Evolutionary conservation across 2,113 vertebrate genomes (phyloP), one percentile per base, ranked within the genome.

Genomic region (Rhinichthys klamathensis): DNA sequence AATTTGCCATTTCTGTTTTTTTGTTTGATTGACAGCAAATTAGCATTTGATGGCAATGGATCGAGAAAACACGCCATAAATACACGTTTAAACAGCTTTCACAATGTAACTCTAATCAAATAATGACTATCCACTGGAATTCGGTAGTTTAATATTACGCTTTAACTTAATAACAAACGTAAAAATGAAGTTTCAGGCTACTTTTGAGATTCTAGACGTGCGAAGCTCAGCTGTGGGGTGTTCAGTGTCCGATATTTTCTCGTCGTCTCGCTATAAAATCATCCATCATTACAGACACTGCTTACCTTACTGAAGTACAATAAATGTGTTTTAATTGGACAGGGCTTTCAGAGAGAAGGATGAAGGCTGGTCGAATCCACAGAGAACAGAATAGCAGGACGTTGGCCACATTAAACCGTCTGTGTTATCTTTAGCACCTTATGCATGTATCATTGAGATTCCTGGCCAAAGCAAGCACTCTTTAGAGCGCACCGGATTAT

Each of bases 351-450:
- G 91, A 90, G 91, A 93, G 49, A 92, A 90, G 91, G 92, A 93
- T 93, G 93, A 90, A 90, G 92, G 91, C 89, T 90, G 89, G 91
- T 91, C 91, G 85, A 92, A 93, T 90, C 90, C 92, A 93, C 91
- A 92, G 92, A 94, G 92, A 93, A 92, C 91, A 87, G 89, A 90
- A 92, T 92, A 93, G 93, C 91, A 93, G 93, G 93, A 95, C 93
- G 90, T 91, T 92, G 92, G 92, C 92, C 91, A 84, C 91, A 91
- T 90, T 92, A 90, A 86, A 91, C 89, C 90, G 92, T 93, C 93
- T 95, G 91, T 95, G 93, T 95, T 95, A 93, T 95, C 93, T 94
- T 95, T 94, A 95, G 94, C 93, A 95, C 94, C 93, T 93, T 84
- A 80, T 83, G 60, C 70, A 72, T 84, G 80, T 80, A 84, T 69